phyloP scores from a whole-genome alignment of 2,888 invertebrate species.

The Melipona bicolor region DNA sequence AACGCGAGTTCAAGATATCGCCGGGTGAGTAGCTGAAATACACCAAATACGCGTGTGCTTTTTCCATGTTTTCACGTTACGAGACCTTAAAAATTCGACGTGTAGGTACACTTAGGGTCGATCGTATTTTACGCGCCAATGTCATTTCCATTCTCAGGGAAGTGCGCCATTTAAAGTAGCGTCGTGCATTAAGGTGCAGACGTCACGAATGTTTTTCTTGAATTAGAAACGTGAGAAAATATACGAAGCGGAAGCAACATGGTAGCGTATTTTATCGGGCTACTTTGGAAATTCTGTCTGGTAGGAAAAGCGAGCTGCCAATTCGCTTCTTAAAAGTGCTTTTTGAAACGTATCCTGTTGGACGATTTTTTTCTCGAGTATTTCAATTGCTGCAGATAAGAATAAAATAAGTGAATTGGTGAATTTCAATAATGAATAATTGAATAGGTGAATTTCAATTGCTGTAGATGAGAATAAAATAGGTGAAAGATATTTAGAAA shows the following conservation, averaged over 20 bases:
- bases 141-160: constrained; percentile 4
- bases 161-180: constrained; percentile 5
- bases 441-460: too few species aligned
- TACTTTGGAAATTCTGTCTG: neutral
- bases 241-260: neutral
- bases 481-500: neutral
- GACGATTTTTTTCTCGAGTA: neutral
- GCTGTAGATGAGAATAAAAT: neutral
- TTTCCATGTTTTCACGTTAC: constrained; percentile 31
- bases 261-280: constrained; percentile 12
- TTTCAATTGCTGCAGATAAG: neutral
- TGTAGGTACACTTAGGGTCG: constrained; percentile 17
- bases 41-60: neutral
- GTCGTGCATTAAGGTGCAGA: neutral
- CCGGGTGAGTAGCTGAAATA: constrained; percentile 84
- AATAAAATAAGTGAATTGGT: too few species aligned
- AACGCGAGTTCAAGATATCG: constrained; percentile 85
- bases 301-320: neutral
- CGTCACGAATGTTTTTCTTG: constrained; percentile 5
- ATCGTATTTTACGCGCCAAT: constrained; percentile 35
- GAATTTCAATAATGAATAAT: too few species aligned
- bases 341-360: neutral
- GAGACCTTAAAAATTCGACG: constrained; percentile 43
- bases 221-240: constrained; percentile 12
- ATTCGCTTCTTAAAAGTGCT: constrained; percentile 7